These are phyloP conservation scores for Eubasilissa splendida DNA, from an alignment of 2,888 invertebrate species.

Conservation along the genomic window DNA sequence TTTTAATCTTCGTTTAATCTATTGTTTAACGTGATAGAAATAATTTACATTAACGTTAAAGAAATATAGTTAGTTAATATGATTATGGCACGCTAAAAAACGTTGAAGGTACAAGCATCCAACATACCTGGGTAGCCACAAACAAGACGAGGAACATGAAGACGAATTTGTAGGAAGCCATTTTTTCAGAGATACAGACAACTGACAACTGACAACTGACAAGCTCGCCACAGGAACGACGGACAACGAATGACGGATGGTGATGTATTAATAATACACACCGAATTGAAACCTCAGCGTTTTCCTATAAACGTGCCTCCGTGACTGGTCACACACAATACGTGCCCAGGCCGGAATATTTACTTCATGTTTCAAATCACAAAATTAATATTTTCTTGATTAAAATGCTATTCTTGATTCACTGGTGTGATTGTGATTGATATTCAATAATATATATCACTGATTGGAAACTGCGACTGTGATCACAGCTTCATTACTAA, in stretches of 20 bases:
- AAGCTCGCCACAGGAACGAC: neutral
- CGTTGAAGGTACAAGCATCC: neutral
- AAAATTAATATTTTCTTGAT: no score
- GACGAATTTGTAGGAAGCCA: constrained; percentile 46
- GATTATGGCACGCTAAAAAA: neutral
- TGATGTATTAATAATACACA: neutral
- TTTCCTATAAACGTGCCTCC: neutral
- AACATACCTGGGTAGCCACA: constrained; percentile 48
- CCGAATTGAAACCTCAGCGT: neutral
- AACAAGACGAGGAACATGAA: constrained; percentile 53
- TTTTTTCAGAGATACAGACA: constrained; percentile 19
- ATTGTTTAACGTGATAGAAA: no score
- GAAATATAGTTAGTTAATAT: neutral
- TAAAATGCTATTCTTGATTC: no score
- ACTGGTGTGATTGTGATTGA: no score
- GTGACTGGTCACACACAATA: neutral
- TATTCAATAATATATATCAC: no score
- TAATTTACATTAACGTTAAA: neutral
- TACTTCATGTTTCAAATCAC: neutral
- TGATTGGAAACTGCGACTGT: no score
- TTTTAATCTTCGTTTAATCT: no score
- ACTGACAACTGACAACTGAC: neutral
- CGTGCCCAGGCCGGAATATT: neutral
- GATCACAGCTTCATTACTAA: no score
- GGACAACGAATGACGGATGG: neutral